Base-by-base conservation (phyloP, 2,113 vertebrate species). In the Anseranas semipalmata region DNA sequence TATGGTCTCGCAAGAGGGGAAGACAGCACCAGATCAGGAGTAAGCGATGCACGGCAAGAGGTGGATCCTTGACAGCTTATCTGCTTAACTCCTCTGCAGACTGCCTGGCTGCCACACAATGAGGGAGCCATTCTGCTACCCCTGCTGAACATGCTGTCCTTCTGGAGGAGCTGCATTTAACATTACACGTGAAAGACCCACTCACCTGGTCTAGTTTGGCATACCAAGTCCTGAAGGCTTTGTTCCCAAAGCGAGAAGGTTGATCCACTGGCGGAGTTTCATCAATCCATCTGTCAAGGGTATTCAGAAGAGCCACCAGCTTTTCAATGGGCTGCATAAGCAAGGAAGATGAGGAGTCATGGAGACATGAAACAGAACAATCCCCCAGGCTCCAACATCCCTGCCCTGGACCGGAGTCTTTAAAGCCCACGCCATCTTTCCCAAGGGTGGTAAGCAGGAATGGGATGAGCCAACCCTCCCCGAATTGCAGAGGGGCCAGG, bases 171-270 rank as follows among this genome's bases (percentile, higher is more conserved):
- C 62, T 72, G 32, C 58, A 27, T 4, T 18, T 30, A 37, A 48
- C 24, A 25, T 35, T 5, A 9, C 52, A 58, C 1, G 1, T 22
- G 30, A 72, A 52, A 90, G 55, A 87, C 82, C 46, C 0, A 17
- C 96, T 96, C 93, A 99, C 99, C 99, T 99, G 98, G 35, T 99
- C 99, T 3, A 99, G 98, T 94, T 98, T 99, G 97, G 96, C 88
- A 0, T 99, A 99, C 99, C 99, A 99, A 85, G 98, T 99, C 97
- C 99, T 99, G 96, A 98, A 99, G 88, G 99, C 99, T 95, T 99
- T 99, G 97, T 99, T 99, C 56, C 99, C 99, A 60, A 99, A 99
- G n/a, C 99, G 98, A 33, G 99, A 99, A 2, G 99, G 99, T 94
- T 99, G 99, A 97, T 99, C 99, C 50, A 99, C 97, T 0, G 99